These are phyloP conservation scores for Barbus barbus DNA, from an alignment of 2,113 vertebrate genomes.

Conservation along the genomic window DNA sequence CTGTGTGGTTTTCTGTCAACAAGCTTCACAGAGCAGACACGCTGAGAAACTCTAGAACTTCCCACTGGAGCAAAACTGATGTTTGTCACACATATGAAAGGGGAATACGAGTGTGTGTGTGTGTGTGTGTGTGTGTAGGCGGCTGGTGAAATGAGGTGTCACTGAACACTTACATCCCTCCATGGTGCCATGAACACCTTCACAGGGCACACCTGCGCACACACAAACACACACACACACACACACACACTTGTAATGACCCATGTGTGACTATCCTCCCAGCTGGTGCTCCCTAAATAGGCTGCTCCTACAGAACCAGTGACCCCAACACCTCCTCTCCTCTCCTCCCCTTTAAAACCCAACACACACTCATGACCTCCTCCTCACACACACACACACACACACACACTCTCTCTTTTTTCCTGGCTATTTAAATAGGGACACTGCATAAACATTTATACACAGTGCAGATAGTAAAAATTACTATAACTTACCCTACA, in stretches of 20 bases:
- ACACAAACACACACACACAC: slow-evolving; percentile 17
- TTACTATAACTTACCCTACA: too few relatives aligned
- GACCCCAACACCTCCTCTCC: slow-evolving; percentile 20
- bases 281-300: slow-evolving; percentile 38
- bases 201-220: slow-evolving; percentile 54
- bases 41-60: background rate
- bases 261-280: slow-evolving; percentile 23
- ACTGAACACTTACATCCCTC: slow-evolving; percentile 42
- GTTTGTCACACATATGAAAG: slow-evolving; percentile 2
- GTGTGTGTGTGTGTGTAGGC: slow-evolving; percentile 27
- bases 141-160: slow-evolving; percentile 49
- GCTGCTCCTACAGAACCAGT: slow-evolving; percentile 7
- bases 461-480: too few relatives aligned
- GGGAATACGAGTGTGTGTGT: slow-evolving; percentile 5
- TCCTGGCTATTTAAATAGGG: too few relatives aligned
- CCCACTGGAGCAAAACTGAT: slow-evolving; percentile 4
- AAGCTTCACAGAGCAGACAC: background rate
- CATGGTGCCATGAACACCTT: slow-evolving; percentile 42
- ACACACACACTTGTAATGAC: slow-evolving; percentile 27
- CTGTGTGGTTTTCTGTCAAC: background rate
- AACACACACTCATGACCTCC: slow-evolving; percentile 22
- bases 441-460: too few relatives aligned
- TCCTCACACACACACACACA: background rate
- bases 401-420: too few relatives aligned
- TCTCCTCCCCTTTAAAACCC: slow-evolving; percentile 21